A percentile compares a stretch with the other conserved stretches of the same genome.
Evolutionary conservation across 2,888 invertebrate species (phyloP).

Genomic region (Hermaeophaga mercurialis): DNA sequence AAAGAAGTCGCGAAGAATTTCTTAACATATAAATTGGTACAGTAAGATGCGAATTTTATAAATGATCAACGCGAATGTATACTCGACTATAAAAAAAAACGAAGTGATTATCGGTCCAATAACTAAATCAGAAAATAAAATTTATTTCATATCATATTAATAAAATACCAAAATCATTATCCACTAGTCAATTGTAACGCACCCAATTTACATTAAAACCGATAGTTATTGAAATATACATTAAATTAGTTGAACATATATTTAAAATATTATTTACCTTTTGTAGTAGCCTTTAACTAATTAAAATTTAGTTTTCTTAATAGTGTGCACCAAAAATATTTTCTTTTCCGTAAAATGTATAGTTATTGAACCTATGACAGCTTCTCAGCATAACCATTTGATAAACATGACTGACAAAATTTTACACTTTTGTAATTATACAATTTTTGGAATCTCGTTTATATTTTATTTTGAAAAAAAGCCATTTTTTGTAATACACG

Average conservation of each 20-base stretch:
- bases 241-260: no score
- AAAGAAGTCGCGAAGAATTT: conserved; percentile 28
- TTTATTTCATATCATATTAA: no score
- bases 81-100: conserved; percentile 40
- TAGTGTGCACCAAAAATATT: conserved; percentile 26
- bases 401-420: conserved; percentile 51
- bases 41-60: conserved; percentile 26
- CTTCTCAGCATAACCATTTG: conserved; percentile 29
- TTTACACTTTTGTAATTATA: conserved; percentile 55
- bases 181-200: no score
- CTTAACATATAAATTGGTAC: conserved; percentile 26
- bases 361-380: neutral
- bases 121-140: neutral
- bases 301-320: neutral
- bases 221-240: no score
- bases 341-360: neutral
- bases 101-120: conserved; percentile 1
- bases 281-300: no score
- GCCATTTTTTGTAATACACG: conserved; percentile 51
- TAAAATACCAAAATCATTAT: no score
- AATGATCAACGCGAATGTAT: conserved; percentile 46
- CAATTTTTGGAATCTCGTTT: conserved; percentile 53
- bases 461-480: conserved; percentile 45
- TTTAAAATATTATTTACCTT: no score
- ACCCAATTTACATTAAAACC: no score